phyloP scores from a whole-genome alignment of 2,888 invertebrate genomes.

The Isotomurus palustris region DNA sequence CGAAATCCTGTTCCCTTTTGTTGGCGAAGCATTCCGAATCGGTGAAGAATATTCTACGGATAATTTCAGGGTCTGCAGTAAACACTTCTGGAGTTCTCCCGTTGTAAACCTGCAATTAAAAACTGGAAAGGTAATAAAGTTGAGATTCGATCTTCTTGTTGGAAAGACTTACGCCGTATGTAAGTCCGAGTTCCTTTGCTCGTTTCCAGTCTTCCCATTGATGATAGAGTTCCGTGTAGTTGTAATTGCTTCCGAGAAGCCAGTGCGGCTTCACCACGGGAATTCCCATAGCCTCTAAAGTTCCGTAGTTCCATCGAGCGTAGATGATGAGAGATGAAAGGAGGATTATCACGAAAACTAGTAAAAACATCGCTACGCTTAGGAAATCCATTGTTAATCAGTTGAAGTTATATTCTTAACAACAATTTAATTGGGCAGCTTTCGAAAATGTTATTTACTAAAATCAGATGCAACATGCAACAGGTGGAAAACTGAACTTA shows the following conservation, averaged over 20 bases:
- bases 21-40: conserved; percentile 33
- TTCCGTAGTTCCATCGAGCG: conserved; percentile 15
- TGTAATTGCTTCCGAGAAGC: conserved; percentile 7
- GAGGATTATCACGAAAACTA: neutral
- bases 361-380: no score
- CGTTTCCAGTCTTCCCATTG: neutral
- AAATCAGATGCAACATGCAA: no score
- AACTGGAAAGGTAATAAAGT: no score
- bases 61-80: conserved; percentile 20
- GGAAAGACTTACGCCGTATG: neutral
- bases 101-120: conserved; percentile 21
- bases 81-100: conserved; percentile 25
- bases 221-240: neutral
- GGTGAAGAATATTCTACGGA: conserved; percentile 27
- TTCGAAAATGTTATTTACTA: no score
- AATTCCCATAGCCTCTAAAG: neutral
- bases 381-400: no score
- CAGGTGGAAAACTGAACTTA: no score
- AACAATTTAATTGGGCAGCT: no score
- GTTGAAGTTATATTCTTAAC: no score
- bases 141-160: no score
- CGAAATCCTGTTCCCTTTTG: conserved; percentile 18
- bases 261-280: conserved; percentile 7
- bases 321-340: conserved; percentile 1
- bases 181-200: neutral